A percentile compares a stretch with the other conserved stretches of the same genome.
These are phyloP conservation scores for Carduelis carduelis DNA, from an alignment of 2,797 vertebrate species.

Conservation along the genomic window DNA sequence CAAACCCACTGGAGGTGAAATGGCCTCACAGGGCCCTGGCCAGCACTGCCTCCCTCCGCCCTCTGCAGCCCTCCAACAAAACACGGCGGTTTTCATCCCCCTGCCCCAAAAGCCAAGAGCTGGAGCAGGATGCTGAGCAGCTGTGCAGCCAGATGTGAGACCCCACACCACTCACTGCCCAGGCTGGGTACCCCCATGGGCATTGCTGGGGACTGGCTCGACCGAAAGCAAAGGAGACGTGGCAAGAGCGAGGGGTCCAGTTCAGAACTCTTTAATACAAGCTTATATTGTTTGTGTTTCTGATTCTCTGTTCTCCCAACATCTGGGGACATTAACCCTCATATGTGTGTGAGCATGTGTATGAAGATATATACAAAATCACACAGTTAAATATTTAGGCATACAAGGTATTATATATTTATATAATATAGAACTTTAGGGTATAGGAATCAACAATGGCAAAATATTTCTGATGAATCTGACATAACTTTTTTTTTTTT, in stretches of 20 bases:
- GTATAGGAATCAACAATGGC: constrained; percentile 81
- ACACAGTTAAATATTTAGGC: constrained; percentile 74
- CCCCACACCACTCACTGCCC: not conserved
- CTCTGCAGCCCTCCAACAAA: not conserved
- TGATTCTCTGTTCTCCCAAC: constrained; percentile 58
- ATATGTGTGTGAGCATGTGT: constrained; percentile 41
- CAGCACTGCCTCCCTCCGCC: accelerated
- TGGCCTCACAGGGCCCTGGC: accelerated
- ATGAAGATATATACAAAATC: constrained; percentile 70
- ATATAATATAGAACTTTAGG: constrained; percentile 83
- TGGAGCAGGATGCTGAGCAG: not conserved
- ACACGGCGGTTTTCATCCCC: accelerated
- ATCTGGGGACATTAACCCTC: constrained; percentile 65
- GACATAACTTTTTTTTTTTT: constrained; percentile 62
- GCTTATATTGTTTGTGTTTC: constrained; percentile 68
- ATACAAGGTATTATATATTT: constrained; percentile 83
- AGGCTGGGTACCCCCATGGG: accelerated
- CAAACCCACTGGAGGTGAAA: not conserved
- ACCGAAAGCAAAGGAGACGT: constrained; percentile 39
- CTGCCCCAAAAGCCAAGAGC: not conserved
- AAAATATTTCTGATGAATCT: constrained; percentile 79
- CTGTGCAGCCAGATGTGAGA: not conserved
- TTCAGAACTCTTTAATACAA: constrained; percentile 74
- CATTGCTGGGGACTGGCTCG: accelerated
- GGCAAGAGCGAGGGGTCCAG: constrained; percentile 28